phyloP scores from a whole-genome alignment of 2,888 invertebrate species.

The Cryptocephalus primarius region DNA sequence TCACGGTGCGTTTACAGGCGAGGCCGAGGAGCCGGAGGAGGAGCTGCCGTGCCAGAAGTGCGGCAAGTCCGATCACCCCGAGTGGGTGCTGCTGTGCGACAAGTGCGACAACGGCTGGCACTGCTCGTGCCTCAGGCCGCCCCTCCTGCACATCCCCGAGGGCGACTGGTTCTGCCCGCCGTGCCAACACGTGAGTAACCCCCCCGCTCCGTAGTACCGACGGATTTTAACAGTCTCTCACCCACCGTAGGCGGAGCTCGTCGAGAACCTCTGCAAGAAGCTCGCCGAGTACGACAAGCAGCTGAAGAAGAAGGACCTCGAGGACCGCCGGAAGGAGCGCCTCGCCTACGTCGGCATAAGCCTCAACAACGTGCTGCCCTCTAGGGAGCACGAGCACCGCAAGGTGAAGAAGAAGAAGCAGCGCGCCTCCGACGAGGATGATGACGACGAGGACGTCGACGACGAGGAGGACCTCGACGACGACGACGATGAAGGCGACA shows the following conservation, averaged over 20 bases:
- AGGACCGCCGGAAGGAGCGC: slow-evolving; percentile 55
- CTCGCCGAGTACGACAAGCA: slow-evolving; percentile 67
- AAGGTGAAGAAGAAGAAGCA: slow-evolving; percentile 25
- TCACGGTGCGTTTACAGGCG: too few species aligned
- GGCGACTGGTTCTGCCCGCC: slow-evolving; percentile 98
- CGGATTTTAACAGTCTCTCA: too few species aligned
- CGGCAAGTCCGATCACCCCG: slow-evolving; percentile 84
- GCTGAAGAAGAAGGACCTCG: slow-evolving; percentile 54
- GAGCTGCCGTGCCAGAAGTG: slow-evolving; percentile 85
- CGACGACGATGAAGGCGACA: neutral
- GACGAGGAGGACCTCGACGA: slow-evolving; percentile 1
- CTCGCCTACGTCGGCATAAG: slow-evolving; percentile 66
- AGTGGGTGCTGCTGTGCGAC: slow-evolving; percentile 95
- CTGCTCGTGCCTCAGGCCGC: slow-evolving; percentile 87
- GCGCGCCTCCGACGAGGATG: slow-evolving; percentile 14
- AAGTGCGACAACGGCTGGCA: slow-evolving; percentile 95
- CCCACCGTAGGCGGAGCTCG: slow-evolving; percentile 20
- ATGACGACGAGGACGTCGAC: slow-evolving; percentile 8
- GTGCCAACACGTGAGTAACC: slow-evolving; percentile 79
- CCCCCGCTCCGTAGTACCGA: neutral
- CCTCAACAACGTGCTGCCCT: slow-evolving; percentile 55
- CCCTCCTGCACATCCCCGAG: slow-evolving; percentile 87
- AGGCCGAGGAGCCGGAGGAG: slow-evolving; percentile 36
- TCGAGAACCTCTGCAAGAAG: slow-evolving; percentile 62
- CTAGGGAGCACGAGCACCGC: slow-evolving; percentile 26